These are phyloP conservation scores for Temnothorax rugatulus DNA, from an alignment of 2,888 invertebrate species.

Conservation along the genomic window DNA sequence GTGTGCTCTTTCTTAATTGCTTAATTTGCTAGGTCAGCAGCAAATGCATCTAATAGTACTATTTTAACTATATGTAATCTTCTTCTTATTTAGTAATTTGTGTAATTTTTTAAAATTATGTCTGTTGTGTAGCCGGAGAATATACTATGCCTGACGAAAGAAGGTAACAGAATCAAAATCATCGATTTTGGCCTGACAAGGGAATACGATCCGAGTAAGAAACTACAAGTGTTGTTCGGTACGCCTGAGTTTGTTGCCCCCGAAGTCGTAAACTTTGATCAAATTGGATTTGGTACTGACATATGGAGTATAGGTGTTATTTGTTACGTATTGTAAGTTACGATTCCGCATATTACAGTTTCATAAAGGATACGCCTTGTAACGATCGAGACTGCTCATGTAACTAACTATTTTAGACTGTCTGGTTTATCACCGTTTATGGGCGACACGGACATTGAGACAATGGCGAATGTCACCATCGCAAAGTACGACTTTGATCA, in stretches of 20 bases:
- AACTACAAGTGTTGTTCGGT: conserved; percentile 97
- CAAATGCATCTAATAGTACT: no score
- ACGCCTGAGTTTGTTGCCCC: conserved; percentile 99
- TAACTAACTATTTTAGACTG: conserved; percentile 88
- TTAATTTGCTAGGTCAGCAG: no score
- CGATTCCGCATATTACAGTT: background rate
- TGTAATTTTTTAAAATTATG: no score
- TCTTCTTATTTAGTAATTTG: no score
- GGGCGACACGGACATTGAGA: conserved; percentile 99
- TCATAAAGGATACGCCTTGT: background rate
- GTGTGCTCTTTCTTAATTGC: no score
- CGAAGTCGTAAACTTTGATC: conserved; percentile 99
- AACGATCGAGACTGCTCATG: background rate
- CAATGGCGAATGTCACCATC: conserved; percentile 99
- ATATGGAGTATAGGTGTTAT: conserved; percentile 99
- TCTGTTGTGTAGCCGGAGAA: no score
- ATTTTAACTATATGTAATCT: no score
- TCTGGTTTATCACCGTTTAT: conserved; percentile 99
- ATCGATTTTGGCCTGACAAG: conserved; percentile 99
- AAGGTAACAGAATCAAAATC: conserved; percentile 96
- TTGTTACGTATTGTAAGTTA: conserved; percentile 98
- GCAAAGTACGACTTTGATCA: conserved; percentile 99
- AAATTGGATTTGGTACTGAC: conserved; percentile 97
- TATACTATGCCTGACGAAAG: no score
- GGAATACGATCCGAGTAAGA: conserved; percentile 96